phyloP scores from a whole-genome alignment of 2,797 vertebrate species.

The Gouania willdenowi region DNA sequence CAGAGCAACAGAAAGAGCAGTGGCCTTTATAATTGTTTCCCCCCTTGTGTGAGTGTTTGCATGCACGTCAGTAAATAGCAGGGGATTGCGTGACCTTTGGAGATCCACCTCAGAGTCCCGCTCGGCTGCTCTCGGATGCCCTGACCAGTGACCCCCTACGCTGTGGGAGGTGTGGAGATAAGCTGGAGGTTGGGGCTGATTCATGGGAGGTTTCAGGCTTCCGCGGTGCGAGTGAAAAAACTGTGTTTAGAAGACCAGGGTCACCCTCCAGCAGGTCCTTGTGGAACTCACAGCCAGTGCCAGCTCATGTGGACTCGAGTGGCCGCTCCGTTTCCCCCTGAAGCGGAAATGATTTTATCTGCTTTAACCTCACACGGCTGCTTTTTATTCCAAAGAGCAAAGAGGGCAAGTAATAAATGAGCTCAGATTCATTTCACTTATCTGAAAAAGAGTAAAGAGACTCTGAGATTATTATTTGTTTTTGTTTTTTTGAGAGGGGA shows the following conservation, averaged over 20 bases:
- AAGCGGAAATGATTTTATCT: constrained; percentile 55
- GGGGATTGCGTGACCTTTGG: constrained; percentile 25
- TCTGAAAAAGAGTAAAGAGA: background rate
- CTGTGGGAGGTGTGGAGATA: constrained; percentile 32
- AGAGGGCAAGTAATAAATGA: background rate
- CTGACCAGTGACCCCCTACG: constrained; percentile 27
- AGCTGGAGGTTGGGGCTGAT: constrained; percentile 12
- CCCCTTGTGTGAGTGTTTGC: constrained; percentile 11
- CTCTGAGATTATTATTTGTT: background rate
- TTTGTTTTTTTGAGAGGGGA: background rate
- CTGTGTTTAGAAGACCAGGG: constrained; percentile 75
- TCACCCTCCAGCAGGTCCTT: constrained; percentile 82
- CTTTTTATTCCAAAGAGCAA: constrained; percentile 57
- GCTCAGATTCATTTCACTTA: too few species aligned
- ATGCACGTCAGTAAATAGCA: constrained; percentile 17
- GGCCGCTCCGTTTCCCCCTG: constrained; percentile 54
- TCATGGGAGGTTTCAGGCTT: constrained; percentile 25
- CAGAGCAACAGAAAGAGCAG: constrained; percentile 11
- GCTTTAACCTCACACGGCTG: constrained; percentile 60
- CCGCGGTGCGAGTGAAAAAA: constrained; percentile 19
- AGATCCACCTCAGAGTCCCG: constrained; percentile 12
- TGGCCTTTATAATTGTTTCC: constrained; percentile 12
- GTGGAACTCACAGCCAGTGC: constrained; percentile 35
- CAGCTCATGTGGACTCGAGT: background rate
- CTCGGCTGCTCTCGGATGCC: constrained; percentile 22